Conservation (phyloP, 2,888 invertebrate species). For the Cancer borealis region DNA sequence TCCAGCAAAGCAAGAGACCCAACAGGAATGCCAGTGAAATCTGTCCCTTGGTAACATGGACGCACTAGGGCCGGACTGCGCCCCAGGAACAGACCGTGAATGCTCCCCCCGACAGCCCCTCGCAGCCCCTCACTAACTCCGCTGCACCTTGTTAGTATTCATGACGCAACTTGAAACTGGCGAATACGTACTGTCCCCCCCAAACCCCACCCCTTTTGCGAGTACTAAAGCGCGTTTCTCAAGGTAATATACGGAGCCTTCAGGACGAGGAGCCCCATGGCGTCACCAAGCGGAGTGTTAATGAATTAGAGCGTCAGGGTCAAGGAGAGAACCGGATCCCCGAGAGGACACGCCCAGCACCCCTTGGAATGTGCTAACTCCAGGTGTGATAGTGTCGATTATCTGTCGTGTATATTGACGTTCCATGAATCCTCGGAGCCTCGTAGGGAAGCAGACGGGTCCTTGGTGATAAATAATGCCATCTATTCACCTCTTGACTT, state of each 20-base stretch:
- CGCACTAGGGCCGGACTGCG: background rate
- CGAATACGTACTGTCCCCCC: background rate
- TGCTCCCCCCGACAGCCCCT: background rate
- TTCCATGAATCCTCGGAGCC: background rate
- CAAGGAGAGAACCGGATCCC: conserved; percentile 18
- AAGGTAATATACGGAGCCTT: background rate
- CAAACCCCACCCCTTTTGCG: background rate
- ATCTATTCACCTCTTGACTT: background rate
- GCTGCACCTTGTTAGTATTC: conserved; percentile 13
- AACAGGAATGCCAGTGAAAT: background rate
- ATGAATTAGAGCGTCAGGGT: conserved; percentile 13
- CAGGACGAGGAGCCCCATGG: background rate
- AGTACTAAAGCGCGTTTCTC: background rate
- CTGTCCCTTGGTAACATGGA: conserved; percentile 16
- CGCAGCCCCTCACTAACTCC: background rate
- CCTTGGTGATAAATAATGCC: conserved; percentile 2
- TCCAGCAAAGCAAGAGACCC: background rate
- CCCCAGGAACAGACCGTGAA: background rate
- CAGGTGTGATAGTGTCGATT: conserved; percentile 28
- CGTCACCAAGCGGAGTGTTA: background rate
- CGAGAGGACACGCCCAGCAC: conserved; percentile 9
- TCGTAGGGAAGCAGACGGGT: conserved; percentile 4
- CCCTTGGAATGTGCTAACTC: background rate
- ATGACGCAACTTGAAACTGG: conserved; percentile 10
- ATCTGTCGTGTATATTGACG: conserved; percentile 14